A percentile compares a stretch with the other conserved stretches of the same genome.
Conservation (phyloP, 1,140 invertebrate species). For the Saxidomus purpurata region DNA sequence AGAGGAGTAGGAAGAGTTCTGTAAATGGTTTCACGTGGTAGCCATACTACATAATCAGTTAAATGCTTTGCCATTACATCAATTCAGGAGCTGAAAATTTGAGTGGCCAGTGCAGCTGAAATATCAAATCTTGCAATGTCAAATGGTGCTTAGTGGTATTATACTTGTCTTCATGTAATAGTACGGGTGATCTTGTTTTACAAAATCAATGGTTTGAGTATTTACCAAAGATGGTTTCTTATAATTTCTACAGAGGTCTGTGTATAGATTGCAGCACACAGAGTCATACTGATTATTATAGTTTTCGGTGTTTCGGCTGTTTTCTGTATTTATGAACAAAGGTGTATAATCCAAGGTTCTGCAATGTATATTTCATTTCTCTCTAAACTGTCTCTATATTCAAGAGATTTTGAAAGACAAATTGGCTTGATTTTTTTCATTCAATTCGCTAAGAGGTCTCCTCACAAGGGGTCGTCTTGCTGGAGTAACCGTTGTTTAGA, state of each 20-base stretch:
- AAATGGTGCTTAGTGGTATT: background rate
- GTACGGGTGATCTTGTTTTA: background rate
- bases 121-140: slow-evolving; percentile 19
- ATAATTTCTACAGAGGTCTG: background rate
- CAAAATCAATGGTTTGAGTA: slow-evolving; percentile 1
- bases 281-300: background rate
- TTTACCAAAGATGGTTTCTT: background rate
- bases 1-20: slow-evolving; percentile 47
- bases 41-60: slow-evolving; percentile 49
- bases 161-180: background rate
- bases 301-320: too few species aligned
- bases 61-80: background rate
- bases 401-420: too few species aligned
- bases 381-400: too few species aligned
- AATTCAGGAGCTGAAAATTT: slow-evolving; percentile 40
- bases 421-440: too few species aligned
- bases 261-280: background rate
- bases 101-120: background rate
- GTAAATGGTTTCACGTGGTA: slow-evolving; percentile 61
- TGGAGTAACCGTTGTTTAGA: too few species aligned
- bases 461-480: too few species aligned
- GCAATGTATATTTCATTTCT: too few species aligned
- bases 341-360: too few species aligned
- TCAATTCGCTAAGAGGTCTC: too few species aligned
- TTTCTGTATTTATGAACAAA: too few species aligned